phyloP scores from a whole-genome alignment of 2,797 vertebrate genomes.

The Graptemys geographica region DNA sequence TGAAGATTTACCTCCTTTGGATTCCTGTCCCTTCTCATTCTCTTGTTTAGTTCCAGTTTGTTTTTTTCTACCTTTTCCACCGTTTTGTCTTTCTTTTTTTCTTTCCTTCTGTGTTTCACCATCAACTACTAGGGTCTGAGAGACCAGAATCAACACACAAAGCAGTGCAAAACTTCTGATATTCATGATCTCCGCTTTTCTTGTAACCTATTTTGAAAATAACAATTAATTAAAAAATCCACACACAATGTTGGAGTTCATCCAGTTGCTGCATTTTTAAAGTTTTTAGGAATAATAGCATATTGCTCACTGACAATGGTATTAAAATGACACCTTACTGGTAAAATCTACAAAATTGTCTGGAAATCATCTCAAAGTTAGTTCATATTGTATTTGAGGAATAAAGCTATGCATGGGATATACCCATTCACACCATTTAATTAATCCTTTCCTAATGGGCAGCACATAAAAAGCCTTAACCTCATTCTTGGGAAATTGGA shows the following conservation, averaged over 20 bases:
- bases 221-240: not conserved
- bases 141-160: constrained; percentile 81
- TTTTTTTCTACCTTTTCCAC: not conserved
- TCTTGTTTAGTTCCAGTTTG: not conserved
- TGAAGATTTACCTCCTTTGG: constrained; percentile 51
- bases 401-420: not conserved
- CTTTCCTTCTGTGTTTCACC: constrained; percentile 77
- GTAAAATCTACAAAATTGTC: not conserved
- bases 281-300: not conserved
- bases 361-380: not conserved
- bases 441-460: not conserved
- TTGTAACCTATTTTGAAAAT: constrained; percentile 58
- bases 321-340: not conserved
- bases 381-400: not conserved
- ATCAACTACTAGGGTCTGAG: constrained; percentile 77
- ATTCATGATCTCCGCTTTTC: constrained; percentile 69
- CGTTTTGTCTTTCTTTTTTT: constrained; percentile 49
- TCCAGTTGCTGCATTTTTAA: not conserved
- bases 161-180: constrained; percentile 77
- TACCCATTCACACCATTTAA: not conserved
- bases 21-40: constrained; percentile 47
- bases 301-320: not conserved
- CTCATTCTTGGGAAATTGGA: not conserved
- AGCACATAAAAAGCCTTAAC: not conserved
- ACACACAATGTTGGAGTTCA: not conserved